Evolutionary conservation across 2,888 invertebrate species (phyloP).

Genomic region (Phymatocera aterrima): DNA sequence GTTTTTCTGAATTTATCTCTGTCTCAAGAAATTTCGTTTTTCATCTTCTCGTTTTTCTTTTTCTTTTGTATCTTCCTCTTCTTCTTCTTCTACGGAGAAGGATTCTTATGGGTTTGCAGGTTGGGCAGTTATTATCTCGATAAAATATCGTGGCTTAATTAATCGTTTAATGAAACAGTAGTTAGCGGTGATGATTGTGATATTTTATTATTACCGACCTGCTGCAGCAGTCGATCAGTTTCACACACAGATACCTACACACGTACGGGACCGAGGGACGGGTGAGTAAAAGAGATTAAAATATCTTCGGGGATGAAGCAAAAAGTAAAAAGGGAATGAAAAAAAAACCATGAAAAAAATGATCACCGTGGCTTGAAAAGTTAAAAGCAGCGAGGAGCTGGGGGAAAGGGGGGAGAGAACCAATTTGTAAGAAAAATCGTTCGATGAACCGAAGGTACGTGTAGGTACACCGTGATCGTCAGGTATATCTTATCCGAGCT

Average conservation of each 20-base stretch:
- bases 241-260: too few species aligned
- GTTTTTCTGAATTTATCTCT: background rate
- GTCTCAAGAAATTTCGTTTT: too few species aligned
- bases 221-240: slow-evolving; percentile 33
- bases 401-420: slow-evolving; percentile 55
- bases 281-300: slow-evolving; percentile 43
- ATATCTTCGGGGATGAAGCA: slow-evolving; percentile 9
- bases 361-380: slow-evolving; percentile 19
- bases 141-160: slow-evolving; percentile 71
- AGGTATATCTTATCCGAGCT: background rate
- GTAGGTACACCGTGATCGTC: slow-evolving; percentile 36
- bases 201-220: slow-evolving; percentile 68
- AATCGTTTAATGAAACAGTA: slow-evolving; percentile 73
- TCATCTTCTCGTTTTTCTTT: too few species aligned
- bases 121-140: slow-evolving; percentile 67
- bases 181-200: slow-evolving; percentile 72
- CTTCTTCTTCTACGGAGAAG: too few species aligned
- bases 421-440: slow-evolving; percentile 64
- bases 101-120: too few species aligned
- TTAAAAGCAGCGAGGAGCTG: slow-evolving; percentile 40
- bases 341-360: too few species aligned
- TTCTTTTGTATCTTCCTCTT: too few species aligned
- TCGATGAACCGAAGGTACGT: slow-evolving; percentile 45
- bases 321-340: slow-evolving; percentile 24
- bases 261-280: slow-evolving; percentile 41